These are phyloP conservation scores for Coelinius sp. DNA, from an alignment of 2,888 invertebrate species.

Conservation along the genomic window DNA sequence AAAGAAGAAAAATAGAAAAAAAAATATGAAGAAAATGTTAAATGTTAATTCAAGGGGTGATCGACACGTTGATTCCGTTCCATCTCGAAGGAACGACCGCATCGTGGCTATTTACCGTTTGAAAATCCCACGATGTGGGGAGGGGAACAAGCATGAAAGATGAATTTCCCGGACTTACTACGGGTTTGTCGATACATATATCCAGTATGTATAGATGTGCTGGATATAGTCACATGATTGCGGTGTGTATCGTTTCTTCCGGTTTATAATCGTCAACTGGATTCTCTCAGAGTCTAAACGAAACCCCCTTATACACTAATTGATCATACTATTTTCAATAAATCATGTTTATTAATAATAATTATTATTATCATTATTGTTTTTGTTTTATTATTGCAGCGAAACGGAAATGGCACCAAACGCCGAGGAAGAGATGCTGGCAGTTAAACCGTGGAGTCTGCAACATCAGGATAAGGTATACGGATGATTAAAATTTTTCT, in stretches of 20 bases:
- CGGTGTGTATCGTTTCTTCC: conserved; percentile 18
- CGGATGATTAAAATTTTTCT: too few relatives aligned
- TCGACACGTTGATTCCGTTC: conserved; percentile 47
- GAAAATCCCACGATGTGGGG: conserved; percentile 59
- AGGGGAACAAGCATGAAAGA: conserved; percentile 33
- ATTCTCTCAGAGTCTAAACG: conserved; percentile 15
- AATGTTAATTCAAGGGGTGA: conserved; percentile 36
- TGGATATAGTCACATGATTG: neutral
- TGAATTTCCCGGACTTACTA: conserved; percentile 40
- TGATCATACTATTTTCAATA: conserved; percentile 24
- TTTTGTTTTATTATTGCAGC: conserved; percentile 57
- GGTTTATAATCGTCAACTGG: conserved; percentile 17
- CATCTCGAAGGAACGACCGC: conserved; percentile 22
- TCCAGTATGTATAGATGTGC: conserved; percentile 20
- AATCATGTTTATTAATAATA: conserved; percentile 18
- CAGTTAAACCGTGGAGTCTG: conserved; percentile 64
- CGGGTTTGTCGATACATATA: conserved; percentile 29
- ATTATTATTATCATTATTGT: neutral
- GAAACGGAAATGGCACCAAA: conserved; percentile 70
- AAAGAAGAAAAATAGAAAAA: neutral
- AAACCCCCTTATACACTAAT: conserved; percentile 2
- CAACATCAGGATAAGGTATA: conserved; percentile 69
- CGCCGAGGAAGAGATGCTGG: conserved; percentile 68
- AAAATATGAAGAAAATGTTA: neutral
- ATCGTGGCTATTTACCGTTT: conserved; percentile 60